Evolutionary conservation across 2,113 vertebrate species (phyloP).

Genomic region (Heptranchias perlo): DNA sequence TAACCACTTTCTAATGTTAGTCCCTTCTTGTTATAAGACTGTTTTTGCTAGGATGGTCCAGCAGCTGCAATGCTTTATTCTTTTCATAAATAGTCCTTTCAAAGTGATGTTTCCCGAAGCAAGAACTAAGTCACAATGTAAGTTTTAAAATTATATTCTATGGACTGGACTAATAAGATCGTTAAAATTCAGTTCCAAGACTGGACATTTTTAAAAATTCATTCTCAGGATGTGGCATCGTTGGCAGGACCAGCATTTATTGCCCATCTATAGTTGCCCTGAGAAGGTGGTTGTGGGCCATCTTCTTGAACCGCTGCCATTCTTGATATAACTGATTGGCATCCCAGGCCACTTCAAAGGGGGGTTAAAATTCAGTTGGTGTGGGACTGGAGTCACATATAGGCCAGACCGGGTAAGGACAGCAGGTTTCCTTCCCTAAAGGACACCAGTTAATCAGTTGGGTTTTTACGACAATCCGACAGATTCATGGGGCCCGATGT

Average conservation of each 20-base stretch:
- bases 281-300: not conserved
- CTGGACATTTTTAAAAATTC: not conserved
- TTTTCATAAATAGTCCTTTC: not conserved
- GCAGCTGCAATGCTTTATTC: not conserved
- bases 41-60: not conserved
- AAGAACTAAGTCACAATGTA: not conserved
- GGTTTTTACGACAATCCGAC: too few relatives aligned
- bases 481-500: too few relatives aligned
- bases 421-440: too few relatives aligned
- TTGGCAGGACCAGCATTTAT: not conserved
- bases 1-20: not conserved
- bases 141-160: not conserved
- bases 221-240: not conserved
- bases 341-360: not conserved
- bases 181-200: not conserved
- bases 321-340: not conserved
- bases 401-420: not conserved
- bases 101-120: not conserved
- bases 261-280: not conserved
- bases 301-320: not conserved
- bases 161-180: not conserved
- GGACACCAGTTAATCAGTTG: too few relatives aligned
- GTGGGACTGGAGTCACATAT: not conserved
- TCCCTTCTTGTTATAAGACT: not conserved
- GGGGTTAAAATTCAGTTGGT: not conserved